Evolutionary conservation across 2,797 vertebrate genomes (phyloP).

Genomic region (Margarornis squamiger): DNA sequence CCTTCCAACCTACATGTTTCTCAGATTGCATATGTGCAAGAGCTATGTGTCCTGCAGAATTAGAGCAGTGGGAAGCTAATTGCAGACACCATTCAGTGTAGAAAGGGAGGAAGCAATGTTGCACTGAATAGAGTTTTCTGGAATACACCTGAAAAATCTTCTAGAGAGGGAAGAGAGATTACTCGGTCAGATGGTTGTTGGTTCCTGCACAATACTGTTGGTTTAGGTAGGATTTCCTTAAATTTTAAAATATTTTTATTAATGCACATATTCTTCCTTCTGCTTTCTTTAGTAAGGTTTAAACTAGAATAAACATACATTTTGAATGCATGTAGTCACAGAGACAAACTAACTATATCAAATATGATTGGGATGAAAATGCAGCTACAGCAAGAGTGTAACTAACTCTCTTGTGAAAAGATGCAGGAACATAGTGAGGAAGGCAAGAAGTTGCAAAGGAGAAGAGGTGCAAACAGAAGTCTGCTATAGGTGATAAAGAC

Average conservation of each 20-base stretch:
- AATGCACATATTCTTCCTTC: background rate
- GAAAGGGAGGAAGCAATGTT: background rate
- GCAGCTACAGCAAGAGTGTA: background rate
- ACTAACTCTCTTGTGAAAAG: background rate
- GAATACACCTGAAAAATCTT: background rate
- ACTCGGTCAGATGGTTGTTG: background rate
- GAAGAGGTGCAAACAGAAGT: background rate
- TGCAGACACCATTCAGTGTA: background rate
- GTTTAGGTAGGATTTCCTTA: background rate
- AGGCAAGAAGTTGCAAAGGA: background rate
- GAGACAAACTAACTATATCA: background rate
- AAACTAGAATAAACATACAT: background rate
- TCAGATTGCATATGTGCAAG: background rate
- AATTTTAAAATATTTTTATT: background rate
- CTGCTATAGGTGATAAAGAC: background rate
- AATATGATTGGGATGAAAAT: background rate
- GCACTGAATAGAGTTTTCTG: background rate
- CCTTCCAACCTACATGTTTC: background rate
- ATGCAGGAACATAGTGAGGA: background rate
- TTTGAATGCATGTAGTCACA: background rate
- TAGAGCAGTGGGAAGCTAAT: background rate
- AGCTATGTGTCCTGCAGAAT: background rate
- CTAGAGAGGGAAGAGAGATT: background rate
- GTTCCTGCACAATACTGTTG: background rate
- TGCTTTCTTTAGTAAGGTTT: background rate